Base-by-base conservation (phyloP, 2,797 vertebrate genomes). In the Oreortyx pictus region DNA sequence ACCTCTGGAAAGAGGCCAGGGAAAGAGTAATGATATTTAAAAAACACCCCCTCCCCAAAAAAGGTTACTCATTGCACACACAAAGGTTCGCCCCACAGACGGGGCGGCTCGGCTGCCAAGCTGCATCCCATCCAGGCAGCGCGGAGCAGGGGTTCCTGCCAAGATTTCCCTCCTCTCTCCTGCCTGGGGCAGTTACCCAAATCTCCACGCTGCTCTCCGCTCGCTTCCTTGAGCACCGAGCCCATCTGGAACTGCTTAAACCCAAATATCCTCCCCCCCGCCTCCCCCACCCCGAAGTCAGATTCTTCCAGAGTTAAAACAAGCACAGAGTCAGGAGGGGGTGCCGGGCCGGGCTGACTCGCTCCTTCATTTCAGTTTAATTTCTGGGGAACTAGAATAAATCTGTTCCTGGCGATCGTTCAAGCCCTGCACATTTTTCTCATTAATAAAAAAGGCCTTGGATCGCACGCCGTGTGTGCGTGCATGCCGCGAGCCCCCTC, bases 201-300 rank as follows among this genome's bases (percentile, higher is more conserved):
- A 96, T 92, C 96, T 97, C 95, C 0, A 0, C 0, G 11, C 93
- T 89, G 93, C 92, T 67, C 96, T 97, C 96, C 13, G 7, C 95
- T 97, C 76, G 94, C 97, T 98, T 98, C 97, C 98, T 82, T 78
- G 56, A 94, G 97, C 91, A 96, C 96, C 83, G 93, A 97, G 92
- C 95, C 97, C 98, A 98, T 98, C 97, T 98, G 98, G 97, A 98
- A 98, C 97, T 98, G 97, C 97, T 98, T 98, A 98, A 98, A 97
- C 97, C 97, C 96, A 98, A 98, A 97, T 97, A 97, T 92, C 96
- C 92, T 84, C 73, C 82, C 93, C 92, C 88, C 70, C 3, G 10
- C 93, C 82, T 95, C 91, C 95, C 96, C 87, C 94, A 86, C 82
- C 82, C 92, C 88, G 85, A 96, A 97, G 96, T 95, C 97, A 96